Evolutionary conservation across 2,888 invertebrate species (phyloP).

Genomic region (Tholera decimalis): DNA sequence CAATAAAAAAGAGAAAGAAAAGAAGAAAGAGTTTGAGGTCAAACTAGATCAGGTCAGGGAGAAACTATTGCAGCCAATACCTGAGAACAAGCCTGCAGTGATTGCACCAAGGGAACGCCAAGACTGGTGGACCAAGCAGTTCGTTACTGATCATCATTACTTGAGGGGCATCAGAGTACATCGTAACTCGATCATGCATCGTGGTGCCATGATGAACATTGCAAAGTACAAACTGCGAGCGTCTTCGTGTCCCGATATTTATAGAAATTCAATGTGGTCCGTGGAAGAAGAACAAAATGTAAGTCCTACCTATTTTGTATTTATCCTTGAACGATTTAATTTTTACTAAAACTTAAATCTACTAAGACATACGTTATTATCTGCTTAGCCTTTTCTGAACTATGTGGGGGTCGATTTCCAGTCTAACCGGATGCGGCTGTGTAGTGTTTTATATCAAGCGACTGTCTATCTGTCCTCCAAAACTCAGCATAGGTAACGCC

Average conservation of each 20-base stretch:
- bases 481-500: too few species aligned
- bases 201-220: constrained; percentile 96
- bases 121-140: constrained; percentile 89
- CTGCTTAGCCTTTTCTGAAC: too few species aligned
- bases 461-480: too few species aligned
- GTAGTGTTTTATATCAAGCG: too few species aligned
- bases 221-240: constrained; percentile 96
- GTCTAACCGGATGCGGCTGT: too few species aligned
- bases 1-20: constrained; percentile 73
- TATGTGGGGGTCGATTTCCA: too few species aligned
- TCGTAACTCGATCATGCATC: constrained; percentile 96
- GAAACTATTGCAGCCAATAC: constrained; percentile 85
- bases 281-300: constrained; percentile 94
- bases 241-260: constrained; percentile 98
- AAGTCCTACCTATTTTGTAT: constrained; percentile 72
- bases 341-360: too few species aligned
- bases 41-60: constrained; percentile 84
- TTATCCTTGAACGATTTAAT: too few species aligned
- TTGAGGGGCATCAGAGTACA: constrained; percentile 94
- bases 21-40: constrained; percentile 83
- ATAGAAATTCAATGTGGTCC: constrained; percentile 96
- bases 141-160: constrained; percentile 92
- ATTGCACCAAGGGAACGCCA: constrained; percentile 78
- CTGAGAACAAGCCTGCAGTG: constrained; percentile 83
- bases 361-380: too few species aligned